Base-by-base conservation (phyloP, 2,888 invertebrate genomes). In the Eumacrocentrus americanus region DNA sequence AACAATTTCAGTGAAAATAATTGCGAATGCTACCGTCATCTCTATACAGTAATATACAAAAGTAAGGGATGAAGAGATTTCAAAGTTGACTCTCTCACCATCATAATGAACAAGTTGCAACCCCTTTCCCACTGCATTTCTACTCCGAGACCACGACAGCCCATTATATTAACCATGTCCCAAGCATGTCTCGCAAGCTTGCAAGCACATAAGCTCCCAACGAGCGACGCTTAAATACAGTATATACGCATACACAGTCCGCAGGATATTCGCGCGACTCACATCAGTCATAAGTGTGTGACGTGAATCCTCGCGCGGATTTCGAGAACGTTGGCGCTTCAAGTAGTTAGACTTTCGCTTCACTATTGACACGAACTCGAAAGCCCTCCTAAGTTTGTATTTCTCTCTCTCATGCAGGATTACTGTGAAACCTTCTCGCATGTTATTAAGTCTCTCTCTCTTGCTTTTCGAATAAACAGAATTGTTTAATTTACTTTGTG, bases 71-170 rank as follows among this genome's bases (percentile, higher is more conserved):
- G 50, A 58, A 42, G 58, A 44, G 55, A 29, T 64, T 62, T 62
- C 64, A 53, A 68, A 71, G 69, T 70, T 70, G 61, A 69, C 66
- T 70, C n/a, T n/a, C n/a, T n/a, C n/a, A 29, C 61, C 57, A 62
- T 64, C 69, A 59, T 70, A 71, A 74, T 72, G 72, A 74, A 70
- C 70, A 71, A 73, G 73, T 73, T 72, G 65, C 65, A 68, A 65
- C 63, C n/a, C n/a, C 57, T 40, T 53, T 47, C 51, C 40, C 58
- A 3, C 18, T 18, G 20, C 7, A 20, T 11, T 37, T 37, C 12
- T 18, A 20, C 40, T 48, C 25, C 7, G 25, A 42, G 12, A 40
- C 48, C 22, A 29, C 57, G 65, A 59, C 66, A 67, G 66, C 66
- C 67, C 67, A 66, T 71, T 64, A 63, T 65, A 65, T 63, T 73